phyloP scores from a whole-genome alignment of 2,888 invertebrate genomes.

The Cryptophagus acutangulus region DNA sequence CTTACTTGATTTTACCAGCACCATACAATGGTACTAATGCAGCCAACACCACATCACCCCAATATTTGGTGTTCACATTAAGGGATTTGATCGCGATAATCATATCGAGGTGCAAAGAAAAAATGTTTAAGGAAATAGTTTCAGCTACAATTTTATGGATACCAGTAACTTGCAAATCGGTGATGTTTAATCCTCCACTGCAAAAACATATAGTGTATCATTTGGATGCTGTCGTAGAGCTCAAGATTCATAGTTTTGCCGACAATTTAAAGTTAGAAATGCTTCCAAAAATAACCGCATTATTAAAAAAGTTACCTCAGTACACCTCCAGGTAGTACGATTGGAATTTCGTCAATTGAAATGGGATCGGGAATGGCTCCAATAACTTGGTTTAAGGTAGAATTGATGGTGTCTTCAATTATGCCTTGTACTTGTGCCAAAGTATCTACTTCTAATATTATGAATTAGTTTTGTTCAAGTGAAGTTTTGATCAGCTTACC shows the following conservation, averaged over 20 bases:
- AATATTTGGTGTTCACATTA: constrained; percentile 19
- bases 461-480: too few species aligned
- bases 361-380: constrained; percentile 11
- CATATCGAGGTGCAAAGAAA: constrained; percentile 18
- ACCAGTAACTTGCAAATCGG: constrained; percentile 19
- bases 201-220: constrained; percentile 11
- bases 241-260: too few species aligned
- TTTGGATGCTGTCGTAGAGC: too few species aligned
- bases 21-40: constrained; percentile 27
- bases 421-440: too few species aligned
- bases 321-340: not conserved
- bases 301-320: constrained; percentile 3
- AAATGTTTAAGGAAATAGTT: constrained; percentile 13
- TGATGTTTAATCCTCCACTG: constrained; percentile 23
- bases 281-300: too few species aligned
- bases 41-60: constrained; percentile 18
- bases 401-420: constrained; percentile 11
- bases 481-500: too few species aligned
- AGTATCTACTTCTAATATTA: too few species aligned
- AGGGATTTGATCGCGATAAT: constrained; percentile 22
- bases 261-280: too few species aligned
- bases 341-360: not conserved
- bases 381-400: constrained; percentile 12
- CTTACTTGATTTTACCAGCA: constrained; percentile 24
- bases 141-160: constrained; percentile 19